These are phyloP conservation scores for Castor canadensis DNA, from an alignment of 2,113 vertebrate genomes.

Conservation along the genomic window DNA sequence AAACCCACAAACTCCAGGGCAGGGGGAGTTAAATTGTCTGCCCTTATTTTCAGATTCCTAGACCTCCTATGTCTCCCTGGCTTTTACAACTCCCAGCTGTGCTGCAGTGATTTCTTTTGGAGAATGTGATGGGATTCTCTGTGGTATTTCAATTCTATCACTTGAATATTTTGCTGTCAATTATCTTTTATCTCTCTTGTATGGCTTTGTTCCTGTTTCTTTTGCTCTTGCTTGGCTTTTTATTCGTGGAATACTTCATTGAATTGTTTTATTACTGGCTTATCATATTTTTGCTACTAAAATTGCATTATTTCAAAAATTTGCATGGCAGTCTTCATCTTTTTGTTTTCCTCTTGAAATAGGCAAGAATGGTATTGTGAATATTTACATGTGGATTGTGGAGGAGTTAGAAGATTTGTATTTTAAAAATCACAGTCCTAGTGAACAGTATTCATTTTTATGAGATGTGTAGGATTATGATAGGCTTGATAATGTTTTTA, in stretches of 20 bases:
- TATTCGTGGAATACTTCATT: not conserved
- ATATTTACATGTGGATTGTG: not conserved
- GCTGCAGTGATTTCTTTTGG: not conserved
- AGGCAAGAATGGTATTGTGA: not conserved
- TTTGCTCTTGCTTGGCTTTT: not conserved
- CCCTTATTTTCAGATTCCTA: not conserved
- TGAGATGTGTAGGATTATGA: not conserved
- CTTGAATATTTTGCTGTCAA: not conserved
- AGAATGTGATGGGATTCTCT: conserved; percentile 19
- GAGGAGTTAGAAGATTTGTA: not conserved
- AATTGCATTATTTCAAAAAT: not conserved
- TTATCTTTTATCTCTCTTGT: not conserved
- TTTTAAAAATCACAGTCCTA: not conserved
- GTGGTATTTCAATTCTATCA: not conserved
- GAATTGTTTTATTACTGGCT: not conserved
- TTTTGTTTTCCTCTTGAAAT: not conserved
- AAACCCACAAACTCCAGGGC: not conserved
- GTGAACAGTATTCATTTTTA: not conserved
- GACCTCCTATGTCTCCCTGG: not conserved
- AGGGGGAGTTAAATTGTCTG: not conserved
- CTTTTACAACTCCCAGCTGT: not conserved
- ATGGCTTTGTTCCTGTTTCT: not conserved
- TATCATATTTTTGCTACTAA: not conserved
- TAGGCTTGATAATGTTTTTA: not conserved
- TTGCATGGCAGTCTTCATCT: not conserved